A percentile compares a stretch with the other conserved stretches of the same genome.
Evolutionary conservation across 1,140 invertebrate species (phyloP).

Genomic region (Drosophila ercepeae): DNA sequence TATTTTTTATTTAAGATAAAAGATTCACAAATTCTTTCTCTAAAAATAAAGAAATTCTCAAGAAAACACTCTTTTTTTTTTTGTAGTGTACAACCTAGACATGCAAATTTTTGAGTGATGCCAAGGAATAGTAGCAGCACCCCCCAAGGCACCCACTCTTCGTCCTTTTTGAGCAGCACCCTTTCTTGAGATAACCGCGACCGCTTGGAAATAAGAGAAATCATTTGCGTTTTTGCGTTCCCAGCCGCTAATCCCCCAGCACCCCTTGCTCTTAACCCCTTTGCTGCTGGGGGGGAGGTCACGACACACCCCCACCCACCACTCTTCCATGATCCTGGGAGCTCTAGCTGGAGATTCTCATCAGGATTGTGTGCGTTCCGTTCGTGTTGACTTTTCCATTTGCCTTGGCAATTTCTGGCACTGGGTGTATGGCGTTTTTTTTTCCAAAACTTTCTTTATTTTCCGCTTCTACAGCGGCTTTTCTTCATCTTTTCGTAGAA

Average conservation of each 20-base stretch:
- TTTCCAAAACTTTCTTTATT: not conserved
- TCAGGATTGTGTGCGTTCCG: slow-evolving; percentile 33
- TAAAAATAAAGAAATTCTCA: too few relatives aligned
- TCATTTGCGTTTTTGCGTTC: slow-evolving; percentile 72
- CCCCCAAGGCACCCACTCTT: not conserved
- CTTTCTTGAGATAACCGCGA: slow-evolving; percentile 22
- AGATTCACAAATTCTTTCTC: too few relatives aligned
- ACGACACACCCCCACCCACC: too few relatives aligned
- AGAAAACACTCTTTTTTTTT: too few relatives aligned
- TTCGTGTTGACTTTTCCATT: slow-evolving; percentile 76
- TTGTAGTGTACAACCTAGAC: not conserved
- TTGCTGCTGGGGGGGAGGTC: not conserved
- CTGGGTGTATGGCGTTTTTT: slow-evolving; percentile 40
- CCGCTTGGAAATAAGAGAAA: slow-evolving; percentile 71
- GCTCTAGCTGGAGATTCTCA: not conserved
- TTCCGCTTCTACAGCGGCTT: slow-evolving; percentile 33
- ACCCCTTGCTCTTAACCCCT: not conserved
- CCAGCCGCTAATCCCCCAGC: slow-evolving; percentile 49
- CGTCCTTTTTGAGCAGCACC: not conserved
- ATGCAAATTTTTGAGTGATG: slow-evolving; percentile 27
- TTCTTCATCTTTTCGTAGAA: slow-evolving; percentile 12
- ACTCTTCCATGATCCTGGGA: not conserved
- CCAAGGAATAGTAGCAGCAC: slow-evolving; percentile 2
- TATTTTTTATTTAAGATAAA: not conserved
- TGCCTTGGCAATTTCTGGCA: slow-evolving; percentile 73